Evolutionary conservation across 1,140 invertebrate species (phyloP).

Genomic region (Calliopsis andreniformis): DNA sequence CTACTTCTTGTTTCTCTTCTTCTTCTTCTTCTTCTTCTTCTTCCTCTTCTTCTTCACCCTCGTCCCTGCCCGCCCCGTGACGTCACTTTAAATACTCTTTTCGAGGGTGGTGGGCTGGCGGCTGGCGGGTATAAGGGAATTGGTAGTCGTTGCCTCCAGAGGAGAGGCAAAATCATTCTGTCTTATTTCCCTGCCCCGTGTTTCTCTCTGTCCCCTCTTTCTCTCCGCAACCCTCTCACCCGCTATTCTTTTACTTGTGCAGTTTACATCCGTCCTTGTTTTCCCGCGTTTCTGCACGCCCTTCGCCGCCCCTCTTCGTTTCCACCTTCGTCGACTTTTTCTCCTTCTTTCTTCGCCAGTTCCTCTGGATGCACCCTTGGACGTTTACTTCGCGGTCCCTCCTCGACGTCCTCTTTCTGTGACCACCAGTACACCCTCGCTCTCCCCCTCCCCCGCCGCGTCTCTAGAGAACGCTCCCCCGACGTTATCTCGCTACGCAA

Average conservation of each 20-base stretch:
- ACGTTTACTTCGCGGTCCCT: conserved; percentile 25
- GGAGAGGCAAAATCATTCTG: conserved; percentile 47
- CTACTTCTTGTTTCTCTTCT: neutral
- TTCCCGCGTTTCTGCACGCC: conserved; percentile 3
- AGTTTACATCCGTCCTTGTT: conserved; percentile 25
- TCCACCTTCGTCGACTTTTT: conserved; percentile 6
- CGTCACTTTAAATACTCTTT: conserved; percentile 69
- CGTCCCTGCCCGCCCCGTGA: conserved; percentile 35
- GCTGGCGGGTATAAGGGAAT: conserved; percentile 67
- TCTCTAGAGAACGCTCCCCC: conserved; percentile 16
- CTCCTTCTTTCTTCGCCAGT: conserved; percentile 22
- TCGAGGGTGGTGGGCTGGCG: conserved; percentile 40
- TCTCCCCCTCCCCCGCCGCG: neutral
- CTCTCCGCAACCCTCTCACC: conserved; percentile 27
- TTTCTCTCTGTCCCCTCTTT: conserved; percentile 15
- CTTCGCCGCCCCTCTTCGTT: conserved; percentile 7
- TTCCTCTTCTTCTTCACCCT: conserved; percentile 25
- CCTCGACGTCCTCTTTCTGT: conserved; percentile 33
- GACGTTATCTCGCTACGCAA: conserved; percentile 76
- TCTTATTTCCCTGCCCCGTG: conserved; percentile 61
- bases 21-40: conserved; percentile 39
- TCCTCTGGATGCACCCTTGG: conserved; percentile 17
- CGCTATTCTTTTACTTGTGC: conserved; percentile 46
- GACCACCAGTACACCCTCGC: conserved; percentile 10
- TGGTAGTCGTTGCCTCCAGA: conserved; percentile 65